phyloP scores from a whole-genome alignment of 2,113 vertebrate species.

The Periophthalmodon schlosseri region DNA sequence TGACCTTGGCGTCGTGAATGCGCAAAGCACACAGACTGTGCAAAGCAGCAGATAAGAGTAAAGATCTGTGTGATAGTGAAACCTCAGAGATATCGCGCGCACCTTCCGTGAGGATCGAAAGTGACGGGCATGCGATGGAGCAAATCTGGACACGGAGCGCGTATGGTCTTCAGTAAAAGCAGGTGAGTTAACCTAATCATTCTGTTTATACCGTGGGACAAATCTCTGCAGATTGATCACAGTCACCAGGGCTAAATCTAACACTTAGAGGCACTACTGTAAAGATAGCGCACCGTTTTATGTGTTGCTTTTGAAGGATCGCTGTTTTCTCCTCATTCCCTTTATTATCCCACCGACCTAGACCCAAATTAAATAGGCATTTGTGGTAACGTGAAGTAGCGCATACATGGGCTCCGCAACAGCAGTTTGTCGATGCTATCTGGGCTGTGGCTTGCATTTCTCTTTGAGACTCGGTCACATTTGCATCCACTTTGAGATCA shows the following conservation, averaged over 20 bases:
- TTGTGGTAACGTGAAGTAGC: conserved; percentile 40
- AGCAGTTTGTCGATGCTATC: conserved; percentile 65
- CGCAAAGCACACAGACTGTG: conserved; percentile 71
- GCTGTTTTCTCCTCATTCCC: conserved; percentile 8
- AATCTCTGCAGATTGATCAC: conserved; percentile 39
- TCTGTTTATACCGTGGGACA: conserved; percentile 7
- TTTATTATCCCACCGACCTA: conserved; percentile 42
- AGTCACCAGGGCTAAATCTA: not conserved
- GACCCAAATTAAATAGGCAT: conserved; percentile 61
- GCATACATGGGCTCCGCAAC: conserved; percentile 36
- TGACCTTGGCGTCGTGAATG: conserved; percentile 80
- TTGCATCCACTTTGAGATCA: conserved; percentile 52
- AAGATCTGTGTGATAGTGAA: conserved; percentile 60
- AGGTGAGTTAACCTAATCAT: conserved; percentile 70
- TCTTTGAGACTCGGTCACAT: conserved; percentile 38
- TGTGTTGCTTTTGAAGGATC: conserved; percentile 16
- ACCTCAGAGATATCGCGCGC: conserved; percentile 28
- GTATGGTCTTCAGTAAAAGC: conserved; percentile 57
- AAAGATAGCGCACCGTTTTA: not conserved
- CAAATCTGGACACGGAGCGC: conserved; percentile 63
- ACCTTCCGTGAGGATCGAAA: conserved; percentile 22
- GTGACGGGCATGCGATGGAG: conserved; percentile 50
- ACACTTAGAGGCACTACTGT: not conserved
- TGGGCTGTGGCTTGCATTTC: conserved; percentile 71
- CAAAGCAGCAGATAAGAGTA: conserved; percentile 66